These are phyloP conservation scores for Melanocharis versteri DNA, from an alignment of 2,113 vertebrate species.

Conservation along the genomic window DNA sequence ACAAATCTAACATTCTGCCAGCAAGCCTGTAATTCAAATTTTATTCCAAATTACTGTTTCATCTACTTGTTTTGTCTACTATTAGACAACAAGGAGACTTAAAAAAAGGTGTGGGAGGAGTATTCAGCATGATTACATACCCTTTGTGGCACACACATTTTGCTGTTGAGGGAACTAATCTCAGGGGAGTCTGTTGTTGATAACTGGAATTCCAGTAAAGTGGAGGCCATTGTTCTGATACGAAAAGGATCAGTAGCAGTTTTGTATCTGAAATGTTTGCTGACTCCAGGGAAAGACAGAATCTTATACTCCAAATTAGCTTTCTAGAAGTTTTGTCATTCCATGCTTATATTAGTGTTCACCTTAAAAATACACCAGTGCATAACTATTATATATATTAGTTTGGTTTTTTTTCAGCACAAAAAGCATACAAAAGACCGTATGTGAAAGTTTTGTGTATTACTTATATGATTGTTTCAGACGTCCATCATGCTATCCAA, in stretches of 20 bases:
- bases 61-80: slow-evolving; percentile 8
- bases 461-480: not conserved
- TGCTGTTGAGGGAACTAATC: not conserved
- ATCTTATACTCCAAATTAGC: not conserved
- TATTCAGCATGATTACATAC: not conserved
- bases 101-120: not conserved
- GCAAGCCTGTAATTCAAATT: not conserved
- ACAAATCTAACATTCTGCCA: not conserved
- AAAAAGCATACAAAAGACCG: not conserved
- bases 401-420: not conserved
- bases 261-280: not conserved
- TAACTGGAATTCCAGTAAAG: not conserved
- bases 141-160: not conserved
- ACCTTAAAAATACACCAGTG: not conserved
- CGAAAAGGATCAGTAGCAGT: not conserved
- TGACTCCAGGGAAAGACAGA: not conserved
- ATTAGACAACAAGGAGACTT: not conserved
- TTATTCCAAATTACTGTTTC: not conserved
- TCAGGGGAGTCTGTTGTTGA: not conserved
- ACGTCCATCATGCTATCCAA: not conserved
- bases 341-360: not conserved
- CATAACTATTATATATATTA: not conserved
- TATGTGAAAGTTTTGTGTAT: not conserved
- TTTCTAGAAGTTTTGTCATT: not conserved
- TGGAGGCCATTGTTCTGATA: not conserved